Percentiles rank a stretch among this genome's conserved stretches.
Evolutionary conservation across 2,888 invertebrate species (phyloP).

Genomic region (Stenotaenia linearis): DNA sequence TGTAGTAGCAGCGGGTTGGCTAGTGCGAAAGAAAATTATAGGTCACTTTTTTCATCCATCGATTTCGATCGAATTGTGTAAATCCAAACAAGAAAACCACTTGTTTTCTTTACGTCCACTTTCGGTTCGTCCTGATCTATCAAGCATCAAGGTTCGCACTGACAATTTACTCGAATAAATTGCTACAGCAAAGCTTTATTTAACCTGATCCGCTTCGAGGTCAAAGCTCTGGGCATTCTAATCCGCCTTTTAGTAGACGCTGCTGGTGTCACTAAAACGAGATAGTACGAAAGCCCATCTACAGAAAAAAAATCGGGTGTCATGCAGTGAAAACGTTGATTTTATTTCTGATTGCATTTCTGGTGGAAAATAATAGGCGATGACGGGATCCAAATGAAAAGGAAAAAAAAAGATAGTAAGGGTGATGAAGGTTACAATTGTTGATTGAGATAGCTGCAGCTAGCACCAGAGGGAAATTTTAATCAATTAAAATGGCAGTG

Average conservation of each 20-base stretch:
- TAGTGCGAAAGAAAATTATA: not conserved
- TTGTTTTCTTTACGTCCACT: conserved; percentile 21
- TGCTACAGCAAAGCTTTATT: not conserved
- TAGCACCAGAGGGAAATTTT: conserved; percentile 21
- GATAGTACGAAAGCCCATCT: not conserved
- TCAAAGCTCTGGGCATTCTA: not conserved
- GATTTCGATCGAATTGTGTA: conserved; percentile 12
- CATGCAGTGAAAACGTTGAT: not conserved
- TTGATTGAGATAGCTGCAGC: not conserved
- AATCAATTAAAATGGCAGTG: conserved; percentile 26
- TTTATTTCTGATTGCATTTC: not conserved
- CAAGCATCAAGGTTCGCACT: not conserved
- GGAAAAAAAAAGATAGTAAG: no score
- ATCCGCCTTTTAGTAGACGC: not conserved
- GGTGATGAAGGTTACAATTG: not conserved
- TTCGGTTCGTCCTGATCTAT: not conserved
- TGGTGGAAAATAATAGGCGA: no score
- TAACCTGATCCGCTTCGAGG: not conserved
- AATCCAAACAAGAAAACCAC: not conserved
- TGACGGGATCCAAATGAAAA: not conserved
- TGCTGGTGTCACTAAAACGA: not conserved
- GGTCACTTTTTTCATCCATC: not conserved
- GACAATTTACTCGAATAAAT: conserved; percentile 2
- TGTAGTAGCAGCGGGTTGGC: conserved; percentile 13
- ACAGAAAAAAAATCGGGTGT: not conserved